phyloP scores from a whole-genome alignment of 2,888 invertebrate genomes.

The Adineta ricciae region DNA sequence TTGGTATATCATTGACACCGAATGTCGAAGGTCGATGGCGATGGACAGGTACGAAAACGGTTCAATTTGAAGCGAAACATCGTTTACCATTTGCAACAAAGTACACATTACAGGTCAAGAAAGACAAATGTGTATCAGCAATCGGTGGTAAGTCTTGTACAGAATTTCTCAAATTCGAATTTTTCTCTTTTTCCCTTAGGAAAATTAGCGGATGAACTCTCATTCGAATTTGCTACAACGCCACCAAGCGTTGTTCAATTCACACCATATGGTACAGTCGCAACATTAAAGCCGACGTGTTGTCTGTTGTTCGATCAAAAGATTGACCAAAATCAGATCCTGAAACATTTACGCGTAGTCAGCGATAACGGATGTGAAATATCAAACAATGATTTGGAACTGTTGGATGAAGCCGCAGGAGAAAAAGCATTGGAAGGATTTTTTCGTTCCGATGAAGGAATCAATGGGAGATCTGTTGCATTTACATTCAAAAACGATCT shows the following conservation, averaged over 20 bases:
- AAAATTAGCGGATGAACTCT: background rate
- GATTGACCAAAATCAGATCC: background rate
- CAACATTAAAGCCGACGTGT: background rate
- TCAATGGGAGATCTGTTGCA: slow-evolving; percentile 6
- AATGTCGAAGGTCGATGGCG: background rate
- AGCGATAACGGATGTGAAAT: background rate
- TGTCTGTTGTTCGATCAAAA: slow-evolving; percentile 15
- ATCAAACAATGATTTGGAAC: background rate
- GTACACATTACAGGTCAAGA: background rate
- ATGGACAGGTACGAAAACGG: slow-evolving; percentile 9
- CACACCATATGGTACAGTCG: background rate
- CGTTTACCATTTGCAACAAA: slow-evolving; percentile 19
- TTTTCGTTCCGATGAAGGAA: background rate
- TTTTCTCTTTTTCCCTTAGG: background rate
- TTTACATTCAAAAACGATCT: slow-evolving; percentile 15
- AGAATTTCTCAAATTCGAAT: too few species aligned
- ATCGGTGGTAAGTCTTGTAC: background rate
- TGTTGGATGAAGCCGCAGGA: background rate
- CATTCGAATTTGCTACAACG: background rate
- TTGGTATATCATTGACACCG: slow-evolving; percentile 10
- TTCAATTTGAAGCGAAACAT: slow-evolving; percentile 17
- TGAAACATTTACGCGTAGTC: background rate
- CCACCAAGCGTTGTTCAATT: background rate
- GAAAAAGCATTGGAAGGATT: background rate
- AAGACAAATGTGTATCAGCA: slow-evolving; percentile 12